Evolutionary conservation across 2,888 invertebrate genomes (phyloP).

Genomic region (Drosophila barbarae): DNA sequence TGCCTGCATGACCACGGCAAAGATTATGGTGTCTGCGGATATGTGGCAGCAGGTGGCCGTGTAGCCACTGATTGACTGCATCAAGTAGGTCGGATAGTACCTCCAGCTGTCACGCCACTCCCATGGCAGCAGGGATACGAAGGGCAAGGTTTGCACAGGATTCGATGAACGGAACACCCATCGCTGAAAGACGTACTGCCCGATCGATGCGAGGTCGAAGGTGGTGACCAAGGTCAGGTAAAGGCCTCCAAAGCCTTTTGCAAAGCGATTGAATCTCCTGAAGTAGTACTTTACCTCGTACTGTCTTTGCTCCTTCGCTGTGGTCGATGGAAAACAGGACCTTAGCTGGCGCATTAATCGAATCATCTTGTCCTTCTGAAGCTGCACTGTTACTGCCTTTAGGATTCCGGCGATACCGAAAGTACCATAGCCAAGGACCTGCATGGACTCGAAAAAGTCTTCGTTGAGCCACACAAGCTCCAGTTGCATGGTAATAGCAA

Average conservation of each 20-base stretch:
- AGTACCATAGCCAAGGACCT: neutral
- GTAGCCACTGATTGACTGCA: neutral
- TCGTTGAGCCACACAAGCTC: neutral
- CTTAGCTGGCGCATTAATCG: neutral
- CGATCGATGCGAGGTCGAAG: neutral
- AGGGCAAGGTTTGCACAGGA: neutral
- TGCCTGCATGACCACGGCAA: conserved; percentile 4
- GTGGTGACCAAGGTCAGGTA: neutral
- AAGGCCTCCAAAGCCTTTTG: neutral
- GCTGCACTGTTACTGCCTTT: neutral
- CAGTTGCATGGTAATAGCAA: neutral
- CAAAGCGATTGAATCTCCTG: neutral
- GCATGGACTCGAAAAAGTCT: neutral
- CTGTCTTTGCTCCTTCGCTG: neutral
- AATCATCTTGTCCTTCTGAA: neutral
- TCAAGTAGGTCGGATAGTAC: neutral
- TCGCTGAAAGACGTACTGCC: neutral
- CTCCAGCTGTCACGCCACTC: conserved; percentile 3
- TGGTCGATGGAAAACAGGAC: neutral
- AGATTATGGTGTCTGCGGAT: neutral
- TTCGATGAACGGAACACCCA: neutral
- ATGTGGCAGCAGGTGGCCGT: neutral
- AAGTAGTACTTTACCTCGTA: neutral
- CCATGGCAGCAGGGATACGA: neutral
- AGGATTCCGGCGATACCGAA: neutral